A percentile compares a stretch with the other conserved stretches of the same genome.
phyloP scores from a whole-genome alignment of 2,113 vertebrate species.

The Mus pahari region DNA sequence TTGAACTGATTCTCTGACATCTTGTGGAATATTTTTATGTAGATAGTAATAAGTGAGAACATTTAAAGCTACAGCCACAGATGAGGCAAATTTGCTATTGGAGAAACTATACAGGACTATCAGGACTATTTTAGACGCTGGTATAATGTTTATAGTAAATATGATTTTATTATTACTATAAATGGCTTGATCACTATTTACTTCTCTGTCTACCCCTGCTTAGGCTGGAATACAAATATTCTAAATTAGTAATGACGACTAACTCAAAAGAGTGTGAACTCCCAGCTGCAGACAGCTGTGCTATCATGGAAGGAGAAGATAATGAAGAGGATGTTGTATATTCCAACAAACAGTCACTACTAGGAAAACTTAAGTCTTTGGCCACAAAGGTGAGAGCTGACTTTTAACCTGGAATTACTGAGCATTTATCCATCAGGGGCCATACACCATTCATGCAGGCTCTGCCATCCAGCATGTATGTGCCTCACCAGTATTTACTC shows the following conservation, averaged over 20 bases:
- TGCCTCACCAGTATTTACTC: not conserved
- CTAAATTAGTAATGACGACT: conserved; percentile 96
- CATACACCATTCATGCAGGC: not conserved
- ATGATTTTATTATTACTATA: not conserved
- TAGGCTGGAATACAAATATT: conserved; percentile 98
- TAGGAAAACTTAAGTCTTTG: conserved; percentile 96
- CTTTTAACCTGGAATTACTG: conserved; percentile 3
- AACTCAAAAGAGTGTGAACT: conserved; percentile 96
- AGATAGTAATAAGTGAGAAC: not conserved
- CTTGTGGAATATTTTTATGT: conserved; percentile 3
- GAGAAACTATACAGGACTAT: not conserved
- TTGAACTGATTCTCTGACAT: not conserved
- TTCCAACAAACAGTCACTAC: conserved; percentile 94
- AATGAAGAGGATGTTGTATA: conserved; percentile 97
- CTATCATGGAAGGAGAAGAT: conserved; percentile 98
- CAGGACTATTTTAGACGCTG: not conserved
- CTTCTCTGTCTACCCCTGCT: conserved; percentile 57
- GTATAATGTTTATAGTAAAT: not conserved
- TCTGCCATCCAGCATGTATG: not conserved
- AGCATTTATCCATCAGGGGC: not conserved
- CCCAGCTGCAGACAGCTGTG: conserved; percentile 97
- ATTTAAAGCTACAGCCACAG: not conserved
- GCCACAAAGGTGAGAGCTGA: conserved; percentile 93
- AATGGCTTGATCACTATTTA: not conserved
- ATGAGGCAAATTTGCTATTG: not conserved